A percentile compares a stretch with the other conserved stretches of the same genome.
These are phyloP conservation scores for Hydrocynus forskahlii DNA, from an alignment of 2,797 vertebrate species.

Conservation along the genomic window DNA sequence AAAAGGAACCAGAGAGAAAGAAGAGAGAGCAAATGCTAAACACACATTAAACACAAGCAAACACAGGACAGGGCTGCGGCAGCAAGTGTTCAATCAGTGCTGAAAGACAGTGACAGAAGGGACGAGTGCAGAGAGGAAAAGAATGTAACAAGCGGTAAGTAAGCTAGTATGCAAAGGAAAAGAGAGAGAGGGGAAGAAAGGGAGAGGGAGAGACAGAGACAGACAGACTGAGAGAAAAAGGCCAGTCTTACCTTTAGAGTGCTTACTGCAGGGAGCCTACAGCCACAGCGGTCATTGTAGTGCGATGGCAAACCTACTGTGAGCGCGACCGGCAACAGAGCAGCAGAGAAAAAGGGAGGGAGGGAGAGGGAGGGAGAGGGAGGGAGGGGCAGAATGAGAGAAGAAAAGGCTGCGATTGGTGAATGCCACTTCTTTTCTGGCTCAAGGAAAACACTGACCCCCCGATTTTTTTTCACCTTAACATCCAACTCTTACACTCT, in stretches of 20 bases:
- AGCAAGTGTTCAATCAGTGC: conserved; percentile 2
- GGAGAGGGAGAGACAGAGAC: background rate
- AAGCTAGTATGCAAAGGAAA: background rate
- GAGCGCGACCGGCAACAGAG: conserved; percentile 39
- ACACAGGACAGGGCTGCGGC: background rate
- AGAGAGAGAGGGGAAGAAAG: background rate
- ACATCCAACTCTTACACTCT: conserved; percentile 34
- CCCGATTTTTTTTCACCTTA: conserved; percentile 6
- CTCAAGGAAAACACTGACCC: conserved; percentile 31
- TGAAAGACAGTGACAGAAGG: conserved; percentile 21
- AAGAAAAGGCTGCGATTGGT: conserved; percentile 50
- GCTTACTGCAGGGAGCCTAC: conserved; percentile 60
- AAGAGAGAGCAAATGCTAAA: background rate
- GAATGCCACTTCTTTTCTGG: conserved; percentile 36
- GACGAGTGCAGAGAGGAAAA: conserved; percentile 6
- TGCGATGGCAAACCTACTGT: conserved; percentile 57
- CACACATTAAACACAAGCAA: background rate
- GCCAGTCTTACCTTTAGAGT: conserved; percentile 64
- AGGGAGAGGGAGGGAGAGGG: conserved; percentile 41
- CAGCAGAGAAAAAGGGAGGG: conserved; percentile 26
- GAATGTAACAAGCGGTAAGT: background rate
- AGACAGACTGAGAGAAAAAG: background rate
- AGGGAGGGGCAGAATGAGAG: conserved; percentile 45
- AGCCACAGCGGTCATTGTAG: conserved; percentile 60
- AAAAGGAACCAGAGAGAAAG: background rate